Evolutionary conservation across 1,140 invertebrate genomes (phyloP).

Genomic region (Magallana angulata): DNA sequence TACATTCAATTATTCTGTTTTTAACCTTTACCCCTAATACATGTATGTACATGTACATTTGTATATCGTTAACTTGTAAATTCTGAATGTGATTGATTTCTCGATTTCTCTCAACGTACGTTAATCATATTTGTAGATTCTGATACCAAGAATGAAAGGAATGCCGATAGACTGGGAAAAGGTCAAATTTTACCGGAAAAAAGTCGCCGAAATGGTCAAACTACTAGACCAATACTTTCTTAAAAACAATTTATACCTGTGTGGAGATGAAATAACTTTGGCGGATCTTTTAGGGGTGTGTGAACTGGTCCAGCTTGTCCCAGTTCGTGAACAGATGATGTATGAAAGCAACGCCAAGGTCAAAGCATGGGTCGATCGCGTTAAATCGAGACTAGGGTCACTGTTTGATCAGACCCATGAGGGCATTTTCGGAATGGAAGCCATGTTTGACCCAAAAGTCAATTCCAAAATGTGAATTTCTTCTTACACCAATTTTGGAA

Average conservation of each 20-base stretch:
- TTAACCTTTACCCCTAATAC: no score
- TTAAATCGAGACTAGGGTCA: conserved; percentile 83
- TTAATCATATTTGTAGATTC: conserved; percentile 61
- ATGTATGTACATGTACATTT: no score
- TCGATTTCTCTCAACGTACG: no score
- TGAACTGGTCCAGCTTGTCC: conserved; percentile 91
- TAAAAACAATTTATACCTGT: conserved; percentile 82
- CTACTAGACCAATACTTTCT: conserved; percentile 79
- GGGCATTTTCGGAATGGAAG: conserved; percentile 57
- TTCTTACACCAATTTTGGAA: no score
- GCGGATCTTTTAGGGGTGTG: conserved; percentile 90
- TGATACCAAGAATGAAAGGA: conserved; percentile 66
- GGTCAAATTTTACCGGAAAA: conserved; percentile 65
- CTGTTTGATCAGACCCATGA: conserved; percentile 85
- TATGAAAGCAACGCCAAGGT: conserved; percentile 82
- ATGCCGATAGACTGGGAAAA: conserved; percentile 68
- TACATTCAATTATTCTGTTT: no score
- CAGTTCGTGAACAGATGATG: conserved; percentile 84
- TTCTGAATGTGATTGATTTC: no score
- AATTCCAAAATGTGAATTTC: conserved; percentile 6
- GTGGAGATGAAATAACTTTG: conserved; percentile 85
- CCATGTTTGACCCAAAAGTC: not conserved
- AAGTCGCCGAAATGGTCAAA: conserved; percentile 72
- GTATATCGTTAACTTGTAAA: no score
- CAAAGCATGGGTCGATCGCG: conserved; percentile 84